Percentiles rank a stretch among this genome's conserved stretches.
These are phyloP conservation scores for Hydrozoanthus gracilis DNA, from an alignment of 92 coral and sea anemone genomes.

Conservation along the genomic window DNA sequence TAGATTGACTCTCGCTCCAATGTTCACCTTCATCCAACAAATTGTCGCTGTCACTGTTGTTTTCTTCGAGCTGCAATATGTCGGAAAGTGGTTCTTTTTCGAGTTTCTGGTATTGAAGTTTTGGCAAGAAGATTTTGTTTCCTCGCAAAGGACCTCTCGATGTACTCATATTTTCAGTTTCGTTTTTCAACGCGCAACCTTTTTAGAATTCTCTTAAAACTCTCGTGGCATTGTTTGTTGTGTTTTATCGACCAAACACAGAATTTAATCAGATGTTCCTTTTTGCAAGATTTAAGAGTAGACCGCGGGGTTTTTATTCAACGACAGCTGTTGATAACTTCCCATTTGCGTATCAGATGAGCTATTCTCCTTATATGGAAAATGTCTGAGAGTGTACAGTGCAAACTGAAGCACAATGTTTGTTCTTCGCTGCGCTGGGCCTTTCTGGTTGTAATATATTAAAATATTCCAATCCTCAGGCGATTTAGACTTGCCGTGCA, in stretches of 20 bases:
- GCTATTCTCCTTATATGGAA: constrained; percentile 27
- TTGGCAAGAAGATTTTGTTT: constrained; percentile 78
- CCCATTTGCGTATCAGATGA: constrained; percentile 37
- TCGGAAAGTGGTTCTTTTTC: constrained; percentile 30
- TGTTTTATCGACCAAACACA: neutral
- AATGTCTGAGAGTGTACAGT: neutral
- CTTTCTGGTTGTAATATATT: neutral
- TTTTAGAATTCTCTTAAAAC: neutral
- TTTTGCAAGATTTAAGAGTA: constrained; percentile 14
- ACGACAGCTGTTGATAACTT: constrained; percentile 30
- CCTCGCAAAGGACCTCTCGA: constrained; percentile 48
- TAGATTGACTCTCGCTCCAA: constrained; percentile 16
- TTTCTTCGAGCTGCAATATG: constrained; percentile 44
- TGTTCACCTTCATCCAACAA: constrained; percentile 43
- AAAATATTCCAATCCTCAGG: neutral
- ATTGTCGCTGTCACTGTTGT: constrained; percentile 41
- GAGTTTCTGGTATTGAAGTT: constrained; percentile 73
- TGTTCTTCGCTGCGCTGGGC: neutral
- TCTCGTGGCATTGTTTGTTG: neutral
- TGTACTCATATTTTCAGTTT: constrained; percentile 9
- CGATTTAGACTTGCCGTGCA: too few species aligned
- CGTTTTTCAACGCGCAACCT: neutral
- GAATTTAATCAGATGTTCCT: neutral
- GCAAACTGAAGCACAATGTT: constrained; percentile 13
- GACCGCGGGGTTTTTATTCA: neutral